Evolutionary conservation across 2,113 vertebrate species (phyloP).

Genomic region (Cynopterus brachyotis): DNA sequence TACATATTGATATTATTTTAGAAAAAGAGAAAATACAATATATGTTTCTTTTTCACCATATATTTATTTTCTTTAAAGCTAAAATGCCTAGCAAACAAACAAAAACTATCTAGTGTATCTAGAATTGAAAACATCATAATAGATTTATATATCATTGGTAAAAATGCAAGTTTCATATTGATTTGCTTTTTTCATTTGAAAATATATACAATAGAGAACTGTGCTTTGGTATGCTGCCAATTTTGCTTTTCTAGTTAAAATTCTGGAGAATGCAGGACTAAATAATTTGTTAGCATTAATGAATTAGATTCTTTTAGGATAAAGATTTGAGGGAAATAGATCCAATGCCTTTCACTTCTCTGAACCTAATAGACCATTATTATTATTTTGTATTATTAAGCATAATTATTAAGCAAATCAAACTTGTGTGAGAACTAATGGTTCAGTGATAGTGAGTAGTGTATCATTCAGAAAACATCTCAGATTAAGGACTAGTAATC

Average conservation of each 20-base stretch:
- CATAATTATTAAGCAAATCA: slow-evolving; percentile 74
- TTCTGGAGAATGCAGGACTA: not conserved
- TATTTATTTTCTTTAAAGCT: not conserved
- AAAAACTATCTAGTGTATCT: not conserved
- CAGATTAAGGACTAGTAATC: slow-evolving; percentile 44
- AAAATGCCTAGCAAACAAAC: not conserved
- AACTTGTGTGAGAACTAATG: slow-evolving; percentile 64
- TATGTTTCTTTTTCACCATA: not conserved
- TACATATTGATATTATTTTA: not conserved
- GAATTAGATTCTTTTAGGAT: not conserved
- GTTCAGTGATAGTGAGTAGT: slow-evolving; percentile 71
- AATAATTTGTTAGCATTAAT: not conserved
- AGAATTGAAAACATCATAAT: not conserved
- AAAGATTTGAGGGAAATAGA: not conserved
- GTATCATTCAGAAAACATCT: slow-evolving; percentile 52
- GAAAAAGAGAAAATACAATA: not conserved
- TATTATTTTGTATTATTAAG: not conserved
- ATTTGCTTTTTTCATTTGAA: not conserved
- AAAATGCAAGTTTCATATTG: not conserved
- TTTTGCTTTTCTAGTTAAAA: not conserved
- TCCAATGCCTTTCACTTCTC: not conserved
- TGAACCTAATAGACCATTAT: not conserved
- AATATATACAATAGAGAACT: not conserved
- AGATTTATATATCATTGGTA: not conserved
- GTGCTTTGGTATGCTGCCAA: not conserved